Base-by-base conservation (phyloP, 2,797 vertebrate species). In the Loris lydekkerianus region DNA sequence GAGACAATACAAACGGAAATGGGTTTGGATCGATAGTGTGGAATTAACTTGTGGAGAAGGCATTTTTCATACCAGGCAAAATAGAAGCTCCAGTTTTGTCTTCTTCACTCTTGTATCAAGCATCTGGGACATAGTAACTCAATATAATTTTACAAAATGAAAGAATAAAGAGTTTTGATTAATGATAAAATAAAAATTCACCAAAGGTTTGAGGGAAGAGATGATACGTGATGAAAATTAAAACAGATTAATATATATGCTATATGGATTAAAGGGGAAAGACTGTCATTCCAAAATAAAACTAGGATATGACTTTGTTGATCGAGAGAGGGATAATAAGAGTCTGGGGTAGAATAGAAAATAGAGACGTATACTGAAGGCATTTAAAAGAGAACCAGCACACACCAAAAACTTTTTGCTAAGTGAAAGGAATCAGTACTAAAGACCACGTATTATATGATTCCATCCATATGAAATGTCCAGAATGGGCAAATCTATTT, bases 121-220 rank as follows among this genome's bases (percentile, higher is more conserved):
- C 75, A 29, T 73, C 63, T 92, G 29, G 69, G 37, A 65, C 43
- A n/a, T 18, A 23, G 23, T 73, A 72, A 94, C 29, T 94, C 56
- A 87, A 0, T 80, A 81, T 27, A 73, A 72, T 80, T 78, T 77
- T 91, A 40, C 90, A 77, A 90, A 77, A 65, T 80, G 53, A 95
- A 93, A 65, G 29, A 93, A 43, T 43, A 5, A 76, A 86, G 82
- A 53, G 27, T 86, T 89, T 89, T 69, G 85, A 60, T 69, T 84
- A 61, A 40, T 89, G 81, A 85, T 88, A 73, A 83, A 86, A 43
- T 80, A 76, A 96, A 60, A 93, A 88, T 37, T 97, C 77, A 76
- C 92, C 40, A 46, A 92, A 95, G 60, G 14, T 91, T 78, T 92
- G 63, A 87, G 4, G 37, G 17, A 75, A 88, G 43, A 87, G 53